Percentiles rank a stretch among this genome's conserved stretches.
Evolutionary conservation across 2,113 vertebrate genomes (phyloP).

Genomic region (Siniperca knerii): DNA sequence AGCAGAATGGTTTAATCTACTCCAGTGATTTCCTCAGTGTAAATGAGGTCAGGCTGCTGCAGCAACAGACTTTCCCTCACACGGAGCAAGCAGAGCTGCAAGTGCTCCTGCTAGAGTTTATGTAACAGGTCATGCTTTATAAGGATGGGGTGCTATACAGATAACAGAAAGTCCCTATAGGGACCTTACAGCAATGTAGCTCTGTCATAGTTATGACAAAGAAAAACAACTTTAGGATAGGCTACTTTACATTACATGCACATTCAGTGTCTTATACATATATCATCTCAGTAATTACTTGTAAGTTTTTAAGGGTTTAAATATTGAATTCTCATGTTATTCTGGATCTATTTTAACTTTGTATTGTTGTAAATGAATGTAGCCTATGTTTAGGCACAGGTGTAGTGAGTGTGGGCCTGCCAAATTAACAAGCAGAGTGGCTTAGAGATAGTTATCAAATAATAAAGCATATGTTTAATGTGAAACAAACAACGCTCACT

Average conservation of each 20-base stretch:
- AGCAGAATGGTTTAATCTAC: constrained; percentile 49
- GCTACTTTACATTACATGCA: neutral
- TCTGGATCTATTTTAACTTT: neutral
- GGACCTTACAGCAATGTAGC: constrained; percentile 7
- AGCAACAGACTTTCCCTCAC: constrained; percentile 31
- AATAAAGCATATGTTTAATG: neutral
- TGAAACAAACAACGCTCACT: neutral
- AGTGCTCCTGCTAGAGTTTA: constrained; percentile 49
- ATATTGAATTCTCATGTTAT: neutral
- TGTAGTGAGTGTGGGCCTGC: neutral
- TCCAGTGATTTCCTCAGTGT: constrained; percentile 38
- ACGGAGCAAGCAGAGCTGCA: constrained; percentile 17
- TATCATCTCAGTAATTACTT: neutral
- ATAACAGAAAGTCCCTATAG: constrained; percentile 49
- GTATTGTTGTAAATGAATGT: neutral
- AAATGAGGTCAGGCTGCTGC: constrained; percentile 59
- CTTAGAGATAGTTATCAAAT: neutral
- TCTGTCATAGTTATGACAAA: neutral
- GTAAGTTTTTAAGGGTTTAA: neutral
- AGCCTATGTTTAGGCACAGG: neutral
- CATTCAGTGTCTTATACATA: neutral
- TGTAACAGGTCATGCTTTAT: constrained; percentile 75
- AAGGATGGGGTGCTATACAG: constrained; percentile 44
- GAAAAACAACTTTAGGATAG: neutral
- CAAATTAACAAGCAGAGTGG: neutral